Percentiles rank a stretch among this genome's conserved stretches.
Conservation (phyloP, 2,113 vertebrate genomes). For the Labeo rohita region DNA sequence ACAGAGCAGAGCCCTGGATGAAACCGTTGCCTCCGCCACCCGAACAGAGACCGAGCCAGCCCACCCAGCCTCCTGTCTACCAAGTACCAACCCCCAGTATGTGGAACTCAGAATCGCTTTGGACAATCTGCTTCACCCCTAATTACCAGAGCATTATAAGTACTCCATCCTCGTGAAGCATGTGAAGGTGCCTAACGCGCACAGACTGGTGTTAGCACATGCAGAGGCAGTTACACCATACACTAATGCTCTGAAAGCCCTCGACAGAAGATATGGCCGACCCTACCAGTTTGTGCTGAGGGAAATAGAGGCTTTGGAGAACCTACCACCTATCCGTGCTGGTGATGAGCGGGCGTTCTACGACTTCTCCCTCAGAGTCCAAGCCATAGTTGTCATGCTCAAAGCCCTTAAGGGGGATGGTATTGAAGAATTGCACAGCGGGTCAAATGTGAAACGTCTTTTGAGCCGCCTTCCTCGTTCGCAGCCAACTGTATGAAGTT, state of each 20-base stretch:
- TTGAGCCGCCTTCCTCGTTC: neutral
- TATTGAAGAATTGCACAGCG: neutral
- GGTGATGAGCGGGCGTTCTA: neutral
- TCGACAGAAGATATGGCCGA: neutral
- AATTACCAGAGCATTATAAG: neutral
- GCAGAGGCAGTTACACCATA: neutral
- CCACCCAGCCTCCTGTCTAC: neutral
- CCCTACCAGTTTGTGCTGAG: neutral
- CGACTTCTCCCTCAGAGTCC: neutral
- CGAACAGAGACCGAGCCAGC: neutral
- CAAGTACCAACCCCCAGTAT: neutral
- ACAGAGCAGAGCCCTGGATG: neutral
- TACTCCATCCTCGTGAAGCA: neutral
- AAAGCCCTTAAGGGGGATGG: neutral
- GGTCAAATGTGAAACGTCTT: neutral
- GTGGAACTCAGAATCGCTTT: neutral
- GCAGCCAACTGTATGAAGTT: neutral
- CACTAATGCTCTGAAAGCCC: neutral
- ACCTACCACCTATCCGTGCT: neutral
- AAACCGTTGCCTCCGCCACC: neutral
- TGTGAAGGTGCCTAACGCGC: neutral
- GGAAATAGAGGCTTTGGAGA: neutral
- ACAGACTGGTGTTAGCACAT: slow-evolving; percentile 1
- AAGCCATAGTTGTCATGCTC: neutral
- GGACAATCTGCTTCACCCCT: neutral